These are phyloP conservation scores for Megamerina dolium DNA, from an alignment of 2,888 invertebrate genomes.

Conservation along the genomic window DNA sequence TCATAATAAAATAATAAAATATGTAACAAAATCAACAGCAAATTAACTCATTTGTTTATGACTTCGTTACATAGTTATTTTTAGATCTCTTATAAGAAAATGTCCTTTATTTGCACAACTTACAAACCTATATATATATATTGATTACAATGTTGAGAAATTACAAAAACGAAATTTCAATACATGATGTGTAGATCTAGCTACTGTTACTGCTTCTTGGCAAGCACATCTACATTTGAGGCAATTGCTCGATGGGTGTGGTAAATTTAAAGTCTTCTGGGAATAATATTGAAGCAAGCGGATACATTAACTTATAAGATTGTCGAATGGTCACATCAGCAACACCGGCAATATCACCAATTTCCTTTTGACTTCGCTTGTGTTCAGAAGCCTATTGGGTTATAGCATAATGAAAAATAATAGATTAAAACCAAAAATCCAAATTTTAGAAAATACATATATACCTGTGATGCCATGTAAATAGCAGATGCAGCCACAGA, in stretches of 20 bases:
- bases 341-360: conserved; percentile 96
- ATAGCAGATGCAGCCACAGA: conserved; percentile 99
- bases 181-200: too few relatives aligned
- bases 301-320: conserved; percentile 96
- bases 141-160: too few relatives aligned
- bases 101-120: too few relatives aligned
- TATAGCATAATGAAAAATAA: background rate
- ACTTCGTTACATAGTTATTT: too few relatives aligned
- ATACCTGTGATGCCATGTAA: conserved; percentile 96
- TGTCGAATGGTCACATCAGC: conserved; percentile 97
- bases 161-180: too few relatives aligned
- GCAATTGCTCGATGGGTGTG: conserved; percentile 89
- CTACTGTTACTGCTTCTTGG: too few relatives aligned
- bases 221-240: conserved; percentile 60
- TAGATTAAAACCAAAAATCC: background rate
- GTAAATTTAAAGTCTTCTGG: conserved; percentile 95
- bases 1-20: too few relatives aligned
- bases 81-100: too few relatives aligned
- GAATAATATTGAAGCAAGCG: conserved; percentile 85
- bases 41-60: too few relatives aligned
- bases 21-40: too few relatives aligned
- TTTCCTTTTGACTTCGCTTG: conserved; percentile 96
- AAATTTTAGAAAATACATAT: background rate
- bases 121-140: too few relatives aligned
- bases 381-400: conserved; percentile 73